Base-by-base conservation (phyloP, 2,797 vertebrate species). In the Arnoldichthys spilopterus region DNA sequence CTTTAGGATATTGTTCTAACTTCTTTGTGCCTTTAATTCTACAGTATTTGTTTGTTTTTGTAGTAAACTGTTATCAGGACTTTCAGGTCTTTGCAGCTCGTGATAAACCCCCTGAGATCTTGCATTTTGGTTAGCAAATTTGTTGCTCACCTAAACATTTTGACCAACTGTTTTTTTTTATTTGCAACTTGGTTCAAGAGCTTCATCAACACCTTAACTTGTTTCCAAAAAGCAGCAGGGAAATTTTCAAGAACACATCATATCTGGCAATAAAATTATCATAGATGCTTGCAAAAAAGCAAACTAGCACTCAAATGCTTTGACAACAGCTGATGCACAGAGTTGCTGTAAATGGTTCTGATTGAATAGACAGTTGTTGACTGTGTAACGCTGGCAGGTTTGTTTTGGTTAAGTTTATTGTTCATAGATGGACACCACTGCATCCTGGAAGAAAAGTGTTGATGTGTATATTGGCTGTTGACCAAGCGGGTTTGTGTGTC, bases 281-380 rank as follows among this genome's bases (percentile, higher is more conserved):
- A 64, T 64, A n/a, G 30, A 18, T 51, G 13, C n/a, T 24, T 34
- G 43, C 26, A 63, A 51, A 64, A 54, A 26, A n/a, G 22, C 22
- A 67, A 47, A 32, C 40, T 18, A 15, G 34, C 22, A 76, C 5
- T 30, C 13, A 32, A 56, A 2, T 56, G 16, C 32, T 56, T 53
- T 58, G 24, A 37, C 62, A 37, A 9, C 22, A 67, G 40, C 1
- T 20, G n/a, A 40, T 43, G 18, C 63, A 56, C 16, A 2, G 53
- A 59, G 40, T 77, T 20, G 20, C 1, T 61, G 75, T 51, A 77
- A 77, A 61, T 49, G 66, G 9, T 24, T 15, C 47, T n/a, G 37
- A 9, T 47, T 28, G 22, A 69, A 70, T 69, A 18, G 47, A 30
- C 45, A 63, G 40, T 32, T 26, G 78, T 68, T 73, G 62, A 74